Conservation (phyloP, 2,888 invertebrate species). For the Elmis aenea region DNA sequence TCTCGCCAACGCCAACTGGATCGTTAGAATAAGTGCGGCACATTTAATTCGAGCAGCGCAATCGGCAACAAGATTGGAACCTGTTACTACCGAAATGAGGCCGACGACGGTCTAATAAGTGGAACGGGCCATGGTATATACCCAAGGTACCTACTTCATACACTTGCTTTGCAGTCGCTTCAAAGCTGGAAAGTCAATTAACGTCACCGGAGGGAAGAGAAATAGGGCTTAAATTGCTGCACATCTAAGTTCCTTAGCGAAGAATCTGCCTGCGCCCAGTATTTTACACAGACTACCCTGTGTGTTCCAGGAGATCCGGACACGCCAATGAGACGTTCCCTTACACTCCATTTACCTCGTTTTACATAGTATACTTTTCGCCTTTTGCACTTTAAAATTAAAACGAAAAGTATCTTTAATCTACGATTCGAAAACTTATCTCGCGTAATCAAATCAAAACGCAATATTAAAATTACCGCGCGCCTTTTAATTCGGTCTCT, state of each 20-base stretch:
- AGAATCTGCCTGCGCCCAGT: slow-evolving; percentile 39
- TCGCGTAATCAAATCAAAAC: too few relatives aligned
- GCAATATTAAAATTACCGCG: too few relatives aligned
- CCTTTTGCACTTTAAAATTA: too few relatives aligned
- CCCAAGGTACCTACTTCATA: slow-evolving; percentile 23
- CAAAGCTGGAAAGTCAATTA: slow-evolving; percentile 47
- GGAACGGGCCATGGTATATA: slow-evolving; percentile 17
- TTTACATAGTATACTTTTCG: slow-evolving; percentile 36
- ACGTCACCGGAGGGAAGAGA: slow-evolving; percentile 46
- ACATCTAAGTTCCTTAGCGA: slow-evolving; percentile 44
- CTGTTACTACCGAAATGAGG: slow-evolving; percentile 19
- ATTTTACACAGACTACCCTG: slow-evolving; percentile 40
- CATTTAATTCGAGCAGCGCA: slow-evolving; percentile 18
- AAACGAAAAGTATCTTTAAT: too few relatives aligned
- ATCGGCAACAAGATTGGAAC: slow-evolving; percentile 21
- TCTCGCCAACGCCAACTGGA: too few relatives aligned
- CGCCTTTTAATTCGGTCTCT: too few relatives aligned
- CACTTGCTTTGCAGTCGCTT: slow-evolving; percentile 36
- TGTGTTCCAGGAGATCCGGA: slow-evolving; percentile 27
- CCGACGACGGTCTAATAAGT: slow-evolving; percentile 19
- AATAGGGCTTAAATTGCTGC: slow-evolving; percentile 48
- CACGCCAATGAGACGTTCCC: slow-evolving; percentile 31
- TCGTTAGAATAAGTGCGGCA: slow-evolving; percentile 7
- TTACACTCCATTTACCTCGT: slow-evolving; percentile 39
- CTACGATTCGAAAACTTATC: too few relatives aligned